Evolutionary conservation across 2,113 vertebrate species (phyloP).

Genomic region (Potamarius usumacintae): DNA sequence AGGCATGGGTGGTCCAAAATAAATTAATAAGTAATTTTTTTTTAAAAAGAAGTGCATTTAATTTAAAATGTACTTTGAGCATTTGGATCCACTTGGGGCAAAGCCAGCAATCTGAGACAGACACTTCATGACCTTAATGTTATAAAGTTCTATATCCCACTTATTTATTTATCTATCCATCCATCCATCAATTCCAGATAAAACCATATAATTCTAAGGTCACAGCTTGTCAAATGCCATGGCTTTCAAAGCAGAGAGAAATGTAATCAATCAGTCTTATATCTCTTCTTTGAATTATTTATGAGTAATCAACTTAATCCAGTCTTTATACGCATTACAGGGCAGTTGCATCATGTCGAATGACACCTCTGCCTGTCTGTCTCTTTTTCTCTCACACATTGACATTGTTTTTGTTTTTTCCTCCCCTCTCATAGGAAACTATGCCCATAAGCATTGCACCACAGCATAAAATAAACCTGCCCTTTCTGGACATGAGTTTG

Average conservation of each 20-base stretch:
- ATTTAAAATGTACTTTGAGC: neutral
- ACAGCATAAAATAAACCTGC: conserved; percentile 47
- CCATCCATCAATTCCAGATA: neutral
- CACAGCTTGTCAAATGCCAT: neutral
- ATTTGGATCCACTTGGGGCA: neutral
- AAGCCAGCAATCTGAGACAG: neutral
- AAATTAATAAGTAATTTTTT: neutral
- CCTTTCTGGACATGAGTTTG: conserved; percentile 15
- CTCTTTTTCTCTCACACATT: neutral
- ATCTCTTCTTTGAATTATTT: neutral
- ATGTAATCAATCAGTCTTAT: neutral
- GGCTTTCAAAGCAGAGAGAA: neutral
- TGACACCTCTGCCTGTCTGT: neutral
- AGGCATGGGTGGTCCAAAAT: too few species aligned
- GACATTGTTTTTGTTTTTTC: neutral
- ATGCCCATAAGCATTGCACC: conserved; percentile 27
- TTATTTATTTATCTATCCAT: neutral
- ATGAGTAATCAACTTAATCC: neutral
- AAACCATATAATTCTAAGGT: neutral
- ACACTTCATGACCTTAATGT: neutral
- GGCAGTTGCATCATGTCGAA: neutral
- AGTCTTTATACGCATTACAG: neutral
- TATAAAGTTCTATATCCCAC: neutral
- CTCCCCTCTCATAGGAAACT: neutral
- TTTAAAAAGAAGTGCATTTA: neutral